phyloP scores from a whole-genome alignment of 2,888 invertebrate species.

The Lamellibrachia satsuma region DNA sequence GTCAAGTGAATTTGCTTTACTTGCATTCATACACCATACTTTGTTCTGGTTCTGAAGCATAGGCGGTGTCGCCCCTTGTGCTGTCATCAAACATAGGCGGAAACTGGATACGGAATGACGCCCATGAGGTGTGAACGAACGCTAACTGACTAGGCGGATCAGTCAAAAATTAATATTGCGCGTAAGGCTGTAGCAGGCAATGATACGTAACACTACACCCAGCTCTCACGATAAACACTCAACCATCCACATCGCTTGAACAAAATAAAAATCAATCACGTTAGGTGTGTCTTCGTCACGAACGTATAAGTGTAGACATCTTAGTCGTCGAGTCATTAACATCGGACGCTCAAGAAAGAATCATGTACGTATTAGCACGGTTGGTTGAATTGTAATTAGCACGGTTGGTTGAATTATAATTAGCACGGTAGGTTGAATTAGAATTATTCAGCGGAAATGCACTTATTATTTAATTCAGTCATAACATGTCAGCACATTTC shows the following conservation, averaged over 20 bases:
- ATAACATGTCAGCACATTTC: no score
- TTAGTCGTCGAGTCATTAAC: background rate
- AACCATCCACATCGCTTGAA: background rate
- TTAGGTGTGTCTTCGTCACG: background rate
- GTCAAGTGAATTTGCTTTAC: background rate
- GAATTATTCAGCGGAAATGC: no score
- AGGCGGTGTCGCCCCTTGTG: background rate
- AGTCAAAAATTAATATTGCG: background rate
- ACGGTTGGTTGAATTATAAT: background rate
- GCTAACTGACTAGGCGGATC: background rate
- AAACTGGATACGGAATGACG: background rate
- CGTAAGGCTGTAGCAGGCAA: background rate
- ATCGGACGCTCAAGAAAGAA: background rate
- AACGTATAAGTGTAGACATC: background rate
- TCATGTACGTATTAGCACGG: background rate
- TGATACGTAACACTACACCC: background rate
- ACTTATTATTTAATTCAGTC: no score
- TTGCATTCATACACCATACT: background rate
- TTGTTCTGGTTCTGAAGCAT: background rate
- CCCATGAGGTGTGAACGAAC: background rate
- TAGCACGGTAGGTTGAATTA: no score
- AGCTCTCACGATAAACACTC: background rate
- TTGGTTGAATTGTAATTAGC: background rate
- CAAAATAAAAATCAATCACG: background rate
- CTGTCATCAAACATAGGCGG: background rate